phyloP scores from a whole-genome alignment of 37 sponge, comb jelly and placozoan species.

The Beroe forskalii region DNA sequence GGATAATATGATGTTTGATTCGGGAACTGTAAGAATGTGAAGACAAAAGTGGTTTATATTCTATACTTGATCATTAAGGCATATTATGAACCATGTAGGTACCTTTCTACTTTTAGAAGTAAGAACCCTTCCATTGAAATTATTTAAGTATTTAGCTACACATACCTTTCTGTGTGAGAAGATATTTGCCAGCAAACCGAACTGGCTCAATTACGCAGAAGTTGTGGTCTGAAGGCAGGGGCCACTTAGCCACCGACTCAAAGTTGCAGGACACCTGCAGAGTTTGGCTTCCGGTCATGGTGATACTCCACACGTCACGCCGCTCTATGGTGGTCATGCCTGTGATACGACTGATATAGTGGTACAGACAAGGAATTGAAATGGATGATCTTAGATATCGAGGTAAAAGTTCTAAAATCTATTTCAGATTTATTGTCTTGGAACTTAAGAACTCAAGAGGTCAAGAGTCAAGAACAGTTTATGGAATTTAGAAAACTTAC shows the following conservation, averaged over 20 bases:
- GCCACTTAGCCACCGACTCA: slow-evolving; percentile 14
- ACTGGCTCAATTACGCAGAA: background rate
- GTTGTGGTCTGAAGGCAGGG: background rate
- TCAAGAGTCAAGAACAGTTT: no score
- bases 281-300: background rate
- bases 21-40: no score
- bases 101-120: no score
- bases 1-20: no score
- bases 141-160: background rate
- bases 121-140: background rate
- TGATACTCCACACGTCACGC: slow-evolving; percentile 10
- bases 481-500: background rate
- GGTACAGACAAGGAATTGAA: no score
- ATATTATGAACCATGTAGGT: no score
- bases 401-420: no score
- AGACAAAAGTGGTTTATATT: no score
- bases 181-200: slow-evolving; percentile 1
- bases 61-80: no score
- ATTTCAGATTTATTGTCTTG: no score
- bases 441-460: no score
- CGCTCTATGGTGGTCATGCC: slow-evolving; percentile 37
- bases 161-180: background rate
- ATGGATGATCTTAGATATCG: no score
- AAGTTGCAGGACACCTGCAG: slow-evolving; percentile 1
- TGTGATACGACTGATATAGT: background rate